phyloP scores from a whole-genome alignment of 1,140 invertebrate species.

The Trichonephila inaurata region DNA sequence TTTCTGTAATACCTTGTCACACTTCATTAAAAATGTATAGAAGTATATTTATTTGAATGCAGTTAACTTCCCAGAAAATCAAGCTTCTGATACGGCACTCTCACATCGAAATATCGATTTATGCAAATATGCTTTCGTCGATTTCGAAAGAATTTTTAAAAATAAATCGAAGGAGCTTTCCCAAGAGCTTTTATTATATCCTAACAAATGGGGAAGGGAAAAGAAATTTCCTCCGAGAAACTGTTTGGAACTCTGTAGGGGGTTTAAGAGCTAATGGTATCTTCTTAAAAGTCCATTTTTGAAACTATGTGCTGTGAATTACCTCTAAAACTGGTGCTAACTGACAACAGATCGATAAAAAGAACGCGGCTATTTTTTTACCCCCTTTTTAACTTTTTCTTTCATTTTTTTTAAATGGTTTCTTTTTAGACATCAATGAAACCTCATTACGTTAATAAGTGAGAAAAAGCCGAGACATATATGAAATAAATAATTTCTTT shows the following conservation, averaged over 20 bases:
- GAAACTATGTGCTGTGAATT: not conserved
- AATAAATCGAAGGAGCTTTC: not conserved
- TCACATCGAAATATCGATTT: not conserved
- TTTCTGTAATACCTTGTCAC: no score
- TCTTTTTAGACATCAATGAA: no score
- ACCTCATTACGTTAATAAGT: no score
- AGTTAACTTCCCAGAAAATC: not conserved
- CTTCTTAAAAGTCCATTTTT: conserved; percentile 28
- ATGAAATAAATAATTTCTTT: no score
- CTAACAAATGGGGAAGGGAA: not conserved
- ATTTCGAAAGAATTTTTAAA: not conserved
- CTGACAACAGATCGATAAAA: not conserved
- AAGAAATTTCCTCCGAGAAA: not conserved
- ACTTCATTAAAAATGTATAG: no score
- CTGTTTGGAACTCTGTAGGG: not conserved
- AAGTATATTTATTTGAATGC: no score
- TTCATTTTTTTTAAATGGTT: no score
- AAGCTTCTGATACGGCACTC: not conserved
- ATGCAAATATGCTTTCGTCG: not conserved
- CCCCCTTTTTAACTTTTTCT: no score
- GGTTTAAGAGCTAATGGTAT: conserved; percentile 9
- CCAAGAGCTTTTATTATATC: not conserved
- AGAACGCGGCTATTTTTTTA: not conserved
- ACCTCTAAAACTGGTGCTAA: not conserved
- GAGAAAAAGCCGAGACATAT: no score